Evolutionary conservation across 1,140 invertebrate species (phyloP), one percentile per base, ranked within the genome.

Genomic region (Leptoteleia sp.): DNA sequence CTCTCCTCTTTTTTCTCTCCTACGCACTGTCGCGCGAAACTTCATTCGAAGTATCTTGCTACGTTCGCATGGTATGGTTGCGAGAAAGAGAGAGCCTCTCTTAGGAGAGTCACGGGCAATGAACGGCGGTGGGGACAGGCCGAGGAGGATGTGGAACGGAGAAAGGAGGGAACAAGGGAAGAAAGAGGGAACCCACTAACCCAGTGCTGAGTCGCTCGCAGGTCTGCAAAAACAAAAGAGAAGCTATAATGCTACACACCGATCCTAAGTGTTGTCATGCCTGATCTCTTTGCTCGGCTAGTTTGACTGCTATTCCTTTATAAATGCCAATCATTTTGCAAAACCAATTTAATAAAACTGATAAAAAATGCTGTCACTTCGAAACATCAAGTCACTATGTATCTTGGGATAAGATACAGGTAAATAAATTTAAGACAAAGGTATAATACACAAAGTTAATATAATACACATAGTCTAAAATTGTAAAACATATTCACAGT

Each of bases 171-270:
- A 73, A 71, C 65, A 77, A 79, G 70, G 68, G 76, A 79, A 80
- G 82, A 81, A 78, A 82, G 76, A 82, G 82, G 82, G 84, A 85
- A 81, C 85, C 85, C 83, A 87, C 81, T 87, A 87, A 88, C 87
- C 87, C 87, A 88, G 83, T 88, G 83, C 81, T 81, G 84, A 86
- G 83, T 82, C 82, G 83, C 81, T 83, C 83, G 78, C 77, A 82
- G 81, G 84, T 86, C 85, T 87, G 86, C 82, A 88, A 87, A 87
- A 87, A 87, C 85, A 87, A 88, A 88, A 87, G 87, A 84, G 85
- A 83, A 82, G 82, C 83, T 85, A 81, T 78, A 76, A 78, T 85
- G 83, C 79, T 85, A 82, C 85, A 84, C 82, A 83, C 82, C 76
- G 73, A 79, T 81, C 68, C 73, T 54, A 71, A 72, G 83, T 85